Conservation (phyloP, 30 jellyfish, hydroid and myxozoan genomes). For the Aurelia aurita region DNA sequence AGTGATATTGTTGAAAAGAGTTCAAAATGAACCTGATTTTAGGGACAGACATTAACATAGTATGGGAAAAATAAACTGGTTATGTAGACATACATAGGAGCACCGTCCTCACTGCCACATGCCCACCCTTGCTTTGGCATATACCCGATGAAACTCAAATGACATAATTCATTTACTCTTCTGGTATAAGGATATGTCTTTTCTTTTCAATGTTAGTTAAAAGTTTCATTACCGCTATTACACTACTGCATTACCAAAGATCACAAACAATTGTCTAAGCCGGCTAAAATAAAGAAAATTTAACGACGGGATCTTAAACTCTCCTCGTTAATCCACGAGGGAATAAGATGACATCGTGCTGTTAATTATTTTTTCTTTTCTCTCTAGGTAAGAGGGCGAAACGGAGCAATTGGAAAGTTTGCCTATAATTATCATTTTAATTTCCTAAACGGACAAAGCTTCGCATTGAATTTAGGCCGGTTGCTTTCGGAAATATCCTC, state of each 20-base stretch:
- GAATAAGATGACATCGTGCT: slow-evolving; percentile 70
- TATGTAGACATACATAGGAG: no score
- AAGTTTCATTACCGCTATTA: no score
- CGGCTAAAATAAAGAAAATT: slow-evolving; percentile 48
- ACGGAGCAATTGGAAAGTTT: slow-evolving; percentile 64
- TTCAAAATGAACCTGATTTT: no score
- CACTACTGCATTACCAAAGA: neutral
- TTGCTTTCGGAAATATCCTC: slow-evolving; percentile 54
- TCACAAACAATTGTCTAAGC: slow-evolving; percentile 26
- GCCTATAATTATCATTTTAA: slow-evolving; percentile 62
- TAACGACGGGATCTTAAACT: slow-evolving; percentile 7
- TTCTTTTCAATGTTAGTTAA: no score
- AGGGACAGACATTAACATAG: no score
- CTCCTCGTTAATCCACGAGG: slow-evolving; percentile 32
- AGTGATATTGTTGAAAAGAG: no score
- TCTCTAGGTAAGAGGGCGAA: slow-evolving; percentile 37
- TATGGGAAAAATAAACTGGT: no score
- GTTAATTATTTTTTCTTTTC: slow-evolving; percentile 66
- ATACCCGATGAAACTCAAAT: no score
- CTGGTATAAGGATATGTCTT: no score
- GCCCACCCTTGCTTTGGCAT: no score
- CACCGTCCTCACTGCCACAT: no score
- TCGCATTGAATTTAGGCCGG: slow-evolving; percentile 57
- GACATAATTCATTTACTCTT: no score
- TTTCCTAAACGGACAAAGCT: slow-evolving; percentile 73